Conservation (phyloP, 2,113 vertebrate species). For the Otocyon megalotis region DNA sequence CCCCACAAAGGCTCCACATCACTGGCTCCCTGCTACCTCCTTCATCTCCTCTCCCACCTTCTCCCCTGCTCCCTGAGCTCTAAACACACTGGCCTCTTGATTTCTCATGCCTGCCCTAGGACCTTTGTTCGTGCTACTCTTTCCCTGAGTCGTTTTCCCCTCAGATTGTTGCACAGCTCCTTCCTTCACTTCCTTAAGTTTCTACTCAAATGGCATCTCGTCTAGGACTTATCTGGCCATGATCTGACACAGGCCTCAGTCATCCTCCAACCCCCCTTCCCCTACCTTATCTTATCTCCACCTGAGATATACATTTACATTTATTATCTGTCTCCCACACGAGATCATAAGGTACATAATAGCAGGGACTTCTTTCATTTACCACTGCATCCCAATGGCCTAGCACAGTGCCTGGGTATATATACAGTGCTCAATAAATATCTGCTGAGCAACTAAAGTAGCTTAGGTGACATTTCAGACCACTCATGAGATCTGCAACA, state of each 20-base stretch:
- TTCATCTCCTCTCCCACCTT: background rate
- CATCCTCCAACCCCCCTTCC: background rate
- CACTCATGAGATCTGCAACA: background rate
- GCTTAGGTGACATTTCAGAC: constrained; percentile 45
- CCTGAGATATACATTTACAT: background rate
- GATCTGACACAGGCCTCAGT: background rate
- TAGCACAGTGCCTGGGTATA: background rate
- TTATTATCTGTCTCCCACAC: background rate
- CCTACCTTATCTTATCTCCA: background rate
- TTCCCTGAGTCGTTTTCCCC: background rate
- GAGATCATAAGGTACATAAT: background rate
- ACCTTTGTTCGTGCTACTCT: background rate
- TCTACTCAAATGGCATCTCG: background rate
- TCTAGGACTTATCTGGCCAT: background rate
- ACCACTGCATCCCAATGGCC: background rate
- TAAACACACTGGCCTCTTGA: background rate
- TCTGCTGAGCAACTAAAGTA: background rate
- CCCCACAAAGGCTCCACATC: background rate
- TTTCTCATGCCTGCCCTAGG: background rate
- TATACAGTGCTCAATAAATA: background rate
- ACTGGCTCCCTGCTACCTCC: background rate
- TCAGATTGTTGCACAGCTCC: background rate
- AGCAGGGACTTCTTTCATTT: background rate
- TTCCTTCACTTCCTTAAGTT: background rate
- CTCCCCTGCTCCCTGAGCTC: background rate